Evolutionary conservation across 2,797 vertebrate species (phyloP).

Genomic region (Sphaeramia orbicularis): DNA sequence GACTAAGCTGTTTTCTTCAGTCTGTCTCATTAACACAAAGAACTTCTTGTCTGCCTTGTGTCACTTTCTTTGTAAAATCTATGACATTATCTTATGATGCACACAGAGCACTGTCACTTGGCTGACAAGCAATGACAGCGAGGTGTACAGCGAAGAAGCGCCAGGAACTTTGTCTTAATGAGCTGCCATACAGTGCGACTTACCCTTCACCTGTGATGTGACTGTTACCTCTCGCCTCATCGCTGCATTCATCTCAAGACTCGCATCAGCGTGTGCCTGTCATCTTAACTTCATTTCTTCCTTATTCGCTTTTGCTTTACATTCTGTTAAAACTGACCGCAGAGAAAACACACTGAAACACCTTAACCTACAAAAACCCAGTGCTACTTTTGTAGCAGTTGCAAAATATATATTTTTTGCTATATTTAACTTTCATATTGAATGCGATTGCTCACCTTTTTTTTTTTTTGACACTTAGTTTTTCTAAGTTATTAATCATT

Average conservation of each 20-base stretch:
- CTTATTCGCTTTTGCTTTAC: slow-evolving; percentile 1
- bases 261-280: slow-evolving; percentile 13
- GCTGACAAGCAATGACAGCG: slow-evolving; percentile 62
- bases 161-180: slow-evolving; percentile 72
- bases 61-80: slow-evolving; percentile 43
- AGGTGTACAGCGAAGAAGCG: slow-evolving; percentile 48
- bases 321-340: background rate
- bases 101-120: slow-evolving; percentile 47
- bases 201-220: slow-evolving; percentile 56
- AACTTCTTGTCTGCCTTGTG: slow-evolving; percentile 37
- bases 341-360: background rate
- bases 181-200: slow-evolving; percentile 68
- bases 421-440: too few relatives aligned
- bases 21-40: slow-evolving; percentile 69
- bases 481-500: too few relatives aligned
- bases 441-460: too few relatives aligned
- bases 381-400: too few relatives aligned
- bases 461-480: too few relatives aligned
- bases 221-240: slow-evolving; percentile 33
- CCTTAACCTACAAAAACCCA: background rate
- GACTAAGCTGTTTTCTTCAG: slow-evolving; percentile 42
- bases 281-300: slow-evolving; percentile 13
- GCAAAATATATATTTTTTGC: too few relatives aligned
- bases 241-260: slow-evolving; percentile 30
- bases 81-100: slow-evolving; percentile 66